Evolutionary conservation across 2,888 invertebrate species (phyloP).

Genomic region (Hymenopus coronatus): DNA sequence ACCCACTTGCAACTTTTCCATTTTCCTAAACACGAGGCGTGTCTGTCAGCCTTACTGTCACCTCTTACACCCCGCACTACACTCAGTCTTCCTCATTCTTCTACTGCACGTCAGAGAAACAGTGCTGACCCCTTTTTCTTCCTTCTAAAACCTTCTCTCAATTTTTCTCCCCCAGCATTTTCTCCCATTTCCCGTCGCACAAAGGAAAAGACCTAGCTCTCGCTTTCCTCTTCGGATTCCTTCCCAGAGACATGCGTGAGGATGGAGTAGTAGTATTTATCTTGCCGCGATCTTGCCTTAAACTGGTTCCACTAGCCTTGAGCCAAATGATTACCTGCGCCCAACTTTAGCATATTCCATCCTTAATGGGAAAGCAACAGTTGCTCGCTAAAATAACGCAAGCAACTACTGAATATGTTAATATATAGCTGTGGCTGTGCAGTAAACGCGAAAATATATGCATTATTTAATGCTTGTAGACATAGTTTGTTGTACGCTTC

Average conservation of each 20-base stretch:
- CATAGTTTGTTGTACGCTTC: too few relatives aligned
- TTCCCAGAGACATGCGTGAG: neutral
- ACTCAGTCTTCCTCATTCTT: neutral
- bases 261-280: neutral
- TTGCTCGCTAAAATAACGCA: neutral
- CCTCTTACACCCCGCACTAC: neutral
- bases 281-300: neutral
- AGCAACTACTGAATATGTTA: too few relatives aligned
- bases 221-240: neutral
- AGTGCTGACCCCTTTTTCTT: neutral
- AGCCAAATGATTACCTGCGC: neutral
- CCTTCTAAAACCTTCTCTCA: neutral
- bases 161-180: neutral
- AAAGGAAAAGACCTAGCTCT: neutral
- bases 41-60: slow-evolving; percentile 3
- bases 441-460: too few relatives aligned
- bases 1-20: slow-evolving; percentile 16
- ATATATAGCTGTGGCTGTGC: too few relatives aligned
- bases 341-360: neutral
- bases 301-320: neutral
- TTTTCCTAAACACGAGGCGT: slow-evolving; percentile 22
- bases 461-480: too few relatives aligned
- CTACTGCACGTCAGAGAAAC: neutral
- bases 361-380: neutral
- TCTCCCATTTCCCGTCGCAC: neutral